Conservation (phyloP, 2,888 invertebrate species). For the Acleris emargana region DNA sequence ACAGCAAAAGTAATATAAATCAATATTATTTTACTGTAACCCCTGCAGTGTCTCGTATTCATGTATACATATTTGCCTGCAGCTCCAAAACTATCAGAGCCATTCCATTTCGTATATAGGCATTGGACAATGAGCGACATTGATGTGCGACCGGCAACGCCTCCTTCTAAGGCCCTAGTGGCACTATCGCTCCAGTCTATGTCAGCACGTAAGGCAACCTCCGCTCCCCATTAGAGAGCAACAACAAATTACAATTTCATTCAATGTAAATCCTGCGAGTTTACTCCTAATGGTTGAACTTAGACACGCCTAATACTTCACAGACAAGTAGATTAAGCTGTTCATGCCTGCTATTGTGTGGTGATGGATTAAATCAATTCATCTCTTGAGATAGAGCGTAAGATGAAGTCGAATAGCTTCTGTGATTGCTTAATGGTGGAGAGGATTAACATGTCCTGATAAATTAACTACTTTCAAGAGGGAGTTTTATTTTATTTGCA, state of each 20-base stretch:
- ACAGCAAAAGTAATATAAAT: too few species aligned
- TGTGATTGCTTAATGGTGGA: slow-evolving; percentile 51
- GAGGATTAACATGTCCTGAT: slow-evolving; percentile 17
- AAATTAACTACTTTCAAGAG: background rate
- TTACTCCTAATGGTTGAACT: slow-evolving; percentile 66
- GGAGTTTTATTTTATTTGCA: background rate
- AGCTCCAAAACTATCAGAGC: slow-evolving; percentile 22
- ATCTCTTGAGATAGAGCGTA: slow-evolving; percentile 49
- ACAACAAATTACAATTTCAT: slow-evolving; percentile 79
- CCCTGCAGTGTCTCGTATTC: background rate
- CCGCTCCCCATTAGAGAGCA: slow-evolving; percentile 58
- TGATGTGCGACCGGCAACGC: slow-evolving; percentile 57
- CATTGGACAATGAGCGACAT: slow-evolving; percentile 64
- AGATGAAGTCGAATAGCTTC: slow-evolving; percentile 54
- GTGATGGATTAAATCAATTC: slow-evolving; percentile 59
- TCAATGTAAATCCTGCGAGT: slow-evolving; percentile 73
- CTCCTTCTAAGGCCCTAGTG: slow-evolving; percentile 58
- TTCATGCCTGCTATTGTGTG: slow-evolving; percentile 61
- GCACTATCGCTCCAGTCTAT: slow-evolving; percentile 51
- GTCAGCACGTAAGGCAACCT: slow-evolving; percentile 63
- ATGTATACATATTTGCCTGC: slow-evolving; percentile 3
- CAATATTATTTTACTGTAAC: background rate
- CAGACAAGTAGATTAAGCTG: slow-evolving; percentile 66
- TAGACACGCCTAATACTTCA: slow-evolving; percentile 72
- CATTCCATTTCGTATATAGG: slow-evolving; percentile 57